Percentiles rank a stretch among this genome's conserved stretches.
These are phyloP conservation scores for Protosalanx chinensis DNA, from an alignment of 2,797 vertebrate species.

Conservation along the genomic window DNA sequence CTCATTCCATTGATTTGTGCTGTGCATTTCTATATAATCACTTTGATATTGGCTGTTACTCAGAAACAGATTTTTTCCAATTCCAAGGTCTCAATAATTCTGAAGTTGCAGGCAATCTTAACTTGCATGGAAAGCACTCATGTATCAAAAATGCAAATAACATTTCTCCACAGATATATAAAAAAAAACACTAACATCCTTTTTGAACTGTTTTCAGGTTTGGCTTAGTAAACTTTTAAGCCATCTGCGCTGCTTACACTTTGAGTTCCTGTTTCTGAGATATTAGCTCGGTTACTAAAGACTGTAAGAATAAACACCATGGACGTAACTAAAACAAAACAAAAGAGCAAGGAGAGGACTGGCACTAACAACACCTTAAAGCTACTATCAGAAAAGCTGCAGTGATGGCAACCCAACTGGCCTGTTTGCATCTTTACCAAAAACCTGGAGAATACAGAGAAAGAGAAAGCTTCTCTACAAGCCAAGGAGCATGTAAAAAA, in stretches of 20 bases:
- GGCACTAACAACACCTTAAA: conserved; percentile 89
- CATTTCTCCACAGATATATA: conserved; percentile 51
- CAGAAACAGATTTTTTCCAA: background rate
- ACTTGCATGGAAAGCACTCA: conserved; percentile 60
- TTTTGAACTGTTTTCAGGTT: conserved; percentile 99
- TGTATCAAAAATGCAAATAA: conserved; percentile 49
- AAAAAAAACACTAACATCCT: conserved; percentile 80
- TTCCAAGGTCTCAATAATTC: conserved; percentile 59
- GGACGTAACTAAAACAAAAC: conserved; percentile 86
- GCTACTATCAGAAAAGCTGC: conserved; percentile 77
- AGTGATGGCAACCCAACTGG: conserved; percentile 81
- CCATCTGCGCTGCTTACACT: conserved; percentile 93
- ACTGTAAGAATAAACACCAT: conserved; percentile 89
- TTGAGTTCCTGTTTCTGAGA: conserved; percentile 98
- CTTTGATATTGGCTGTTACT: background rate
- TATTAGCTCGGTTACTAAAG: conserved; percentile 92
- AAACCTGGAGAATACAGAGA: conserved; percentile 60
- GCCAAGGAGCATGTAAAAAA: conserved; percentile 79
- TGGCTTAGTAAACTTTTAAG: conserved; percentile 95
- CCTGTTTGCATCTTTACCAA: conserved; percentile 87
- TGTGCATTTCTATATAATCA: background rate
- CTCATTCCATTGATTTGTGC: background rate
- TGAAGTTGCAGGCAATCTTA: conserved; percentile 30
- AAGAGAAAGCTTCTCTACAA: conserved; percentile 70
- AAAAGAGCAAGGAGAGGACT: conserved; percentile 77